A percentile compares a stretch with the other conserved stretches of the same genome.
phyloP scores from a whole-genome alignment of 2,797 vertebrate species.

The Lindbergichthys nudifrons region DNA sequence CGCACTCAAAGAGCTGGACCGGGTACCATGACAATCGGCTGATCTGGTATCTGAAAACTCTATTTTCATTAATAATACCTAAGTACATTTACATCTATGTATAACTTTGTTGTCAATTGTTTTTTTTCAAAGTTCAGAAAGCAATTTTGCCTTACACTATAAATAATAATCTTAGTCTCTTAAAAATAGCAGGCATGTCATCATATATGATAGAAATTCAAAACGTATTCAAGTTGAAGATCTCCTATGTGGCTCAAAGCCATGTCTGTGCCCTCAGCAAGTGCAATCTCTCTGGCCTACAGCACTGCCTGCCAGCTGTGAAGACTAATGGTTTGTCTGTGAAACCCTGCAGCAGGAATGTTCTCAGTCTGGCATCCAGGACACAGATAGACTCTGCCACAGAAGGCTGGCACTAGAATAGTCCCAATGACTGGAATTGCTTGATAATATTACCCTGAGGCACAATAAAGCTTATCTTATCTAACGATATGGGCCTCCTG shows the following conservation, averaged over 20 bases:
- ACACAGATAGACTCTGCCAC: conserved; percentile 63
- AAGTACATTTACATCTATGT: no score
- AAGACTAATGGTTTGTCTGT: conserved; percentile 54
- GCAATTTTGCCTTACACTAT: no score
- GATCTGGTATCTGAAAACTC: no score
- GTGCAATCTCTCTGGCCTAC: background rate
- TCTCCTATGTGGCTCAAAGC: conserved; percentile 11
- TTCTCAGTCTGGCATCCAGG: conserved; percentile 62
- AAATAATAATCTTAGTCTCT: no score
- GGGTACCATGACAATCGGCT: no score
- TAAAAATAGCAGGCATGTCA: background rate
- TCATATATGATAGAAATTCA: background rate
- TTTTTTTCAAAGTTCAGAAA: no score
- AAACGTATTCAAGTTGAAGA: conserved; percentile 1
- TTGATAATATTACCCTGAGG: conserved; percentile 66
- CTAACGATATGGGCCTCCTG: conserved; percentile 43
- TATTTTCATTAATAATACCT: no score
- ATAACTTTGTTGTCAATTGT: no score
- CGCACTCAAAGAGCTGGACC: no score
- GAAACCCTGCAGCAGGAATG: conserved; percentile 53
- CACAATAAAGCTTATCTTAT: conserved; percentile 69
- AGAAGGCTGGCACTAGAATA: conserved; percentile 57
- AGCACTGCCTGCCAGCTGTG: conserved; percentile 37
- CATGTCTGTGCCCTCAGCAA: conserved; percentile 12
- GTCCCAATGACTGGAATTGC: conserved; percentile 54